Evolutionary conservation across 1,140 invertebrate species (phyloP), one percentile per base, ranked within the genome.

Genomic region (Caenorhabditis remanei): DNA sequence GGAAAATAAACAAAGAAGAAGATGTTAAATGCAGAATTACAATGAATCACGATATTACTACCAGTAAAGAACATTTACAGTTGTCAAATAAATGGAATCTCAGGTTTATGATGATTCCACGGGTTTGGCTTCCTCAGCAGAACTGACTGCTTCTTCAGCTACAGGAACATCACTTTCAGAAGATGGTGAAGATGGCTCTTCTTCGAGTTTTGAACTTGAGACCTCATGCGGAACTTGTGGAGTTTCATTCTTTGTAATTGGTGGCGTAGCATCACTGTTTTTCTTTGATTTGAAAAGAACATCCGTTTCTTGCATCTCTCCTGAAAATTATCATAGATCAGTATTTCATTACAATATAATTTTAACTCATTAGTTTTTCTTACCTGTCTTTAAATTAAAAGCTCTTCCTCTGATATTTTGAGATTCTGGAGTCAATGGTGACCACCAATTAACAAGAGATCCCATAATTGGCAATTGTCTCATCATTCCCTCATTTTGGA

Each of bases 401-500:
- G 96, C 96, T 75, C 97, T 94, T 32, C 97, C 97, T 90, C 96
- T 95, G n/a, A 93, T 96, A 56, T 88, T 90, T 24, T 95, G 94
- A 46, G 94, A 94, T 90, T 96, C 96, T 90, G 95, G 96, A 13
- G 94, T 93, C 61, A 96, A 95, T 88, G 94, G 94, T 9, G 94
- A 94, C 91, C 93, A 94, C 94, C 94, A 94, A 87, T 94, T 94
- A 56, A 94, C 87, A 55, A 98, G 95, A 41, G 96, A 96, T 0
- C 95, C 96, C 43, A 98, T 96, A 13, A 98, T 95, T 0, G 97
- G 97, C 55, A 98, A 96, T 89, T 97, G 96, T 75, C 97, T 94
- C 71, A 99, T 94, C 83, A 98, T 95, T 58, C 97, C 97, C 90
- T 98, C 97, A 93, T 98, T 96, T 95, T 96, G 96, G 9, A 98